phyloP scores from a whole-genome alignment of 1,140 invertebrate species.

The Platorchestia sp. region DNA sequence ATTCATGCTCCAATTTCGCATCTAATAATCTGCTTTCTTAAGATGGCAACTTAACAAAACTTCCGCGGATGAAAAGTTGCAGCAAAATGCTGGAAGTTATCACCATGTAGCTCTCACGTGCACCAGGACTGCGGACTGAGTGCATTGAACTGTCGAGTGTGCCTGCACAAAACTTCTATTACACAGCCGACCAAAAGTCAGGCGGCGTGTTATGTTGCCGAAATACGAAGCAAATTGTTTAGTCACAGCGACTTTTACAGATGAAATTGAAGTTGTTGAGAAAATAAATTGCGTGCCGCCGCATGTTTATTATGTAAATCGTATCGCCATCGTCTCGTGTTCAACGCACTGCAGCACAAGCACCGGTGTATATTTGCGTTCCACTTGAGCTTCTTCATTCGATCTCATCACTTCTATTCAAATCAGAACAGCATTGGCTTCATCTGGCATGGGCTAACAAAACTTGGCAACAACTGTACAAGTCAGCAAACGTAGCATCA shows the following conservation, averaged over 20 bases:
- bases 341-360: neutral
- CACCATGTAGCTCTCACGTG: neutral
- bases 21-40: neutral
- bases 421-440: neutral
- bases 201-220: neutral
- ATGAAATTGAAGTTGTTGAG: neutral
- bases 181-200: too few species aligned
- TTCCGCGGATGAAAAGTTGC: neutral
- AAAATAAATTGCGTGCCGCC: neutral
- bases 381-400: neutral
- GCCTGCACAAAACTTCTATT: too few species aligned
- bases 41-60: neutral
- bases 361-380: neutral
- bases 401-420: neutral
- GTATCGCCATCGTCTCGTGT: neutral
- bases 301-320: too few species aligned
- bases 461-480: too few species aligned
- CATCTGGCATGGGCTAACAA: neutral
- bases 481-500: too few species aligned
- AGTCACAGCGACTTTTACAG: neutral
- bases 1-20: neutral
- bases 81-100: neutral
- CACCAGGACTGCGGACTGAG: neutral
- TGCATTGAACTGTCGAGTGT: neutral
- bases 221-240: neutral